Evolutionary conservation across 2,797 vertebrate genomes (phyloP).

Genomic region (Todus mexicanus): DNA sequence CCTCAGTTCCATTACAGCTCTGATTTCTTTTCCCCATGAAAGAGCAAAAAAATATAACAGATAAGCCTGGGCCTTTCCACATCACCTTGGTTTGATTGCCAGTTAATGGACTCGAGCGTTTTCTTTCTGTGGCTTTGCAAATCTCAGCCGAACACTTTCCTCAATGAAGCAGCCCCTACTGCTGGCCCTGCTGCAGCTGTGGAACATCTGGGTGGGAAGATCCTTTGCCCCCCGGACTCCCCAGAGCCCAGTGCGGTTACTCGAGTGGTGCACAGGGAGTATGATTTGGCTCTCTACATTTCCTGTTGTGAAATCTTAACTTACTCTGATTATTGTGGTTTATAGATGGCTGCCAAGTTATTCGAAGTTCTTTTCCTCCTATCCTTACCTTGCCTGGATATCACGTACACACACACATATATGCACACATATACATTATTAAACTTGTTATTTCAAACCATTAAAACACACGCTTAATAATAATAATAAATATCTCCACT

Average conservation of each 20-base stretch:
- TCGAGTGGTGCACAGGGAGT: not conserved
- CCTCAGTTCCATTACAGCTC: not conserved
- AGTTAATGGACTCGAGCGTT: not conserved
- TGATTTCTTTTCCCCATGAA: not conserved
- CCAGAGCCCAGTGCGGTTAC: not conserved
- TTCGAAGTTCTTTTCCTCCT: slow-evolving; percentile 11
- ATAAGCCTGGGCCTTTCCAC: not conserved
- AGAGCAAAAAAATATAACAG: not conserved
- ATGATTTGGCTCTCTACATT: slow-evolving; percentile 18
- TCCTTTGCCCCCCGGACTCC: slow-evolving; percentile 15
- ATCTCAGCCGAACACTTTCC: not conserved
- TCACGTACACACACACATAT: fast-evolving
- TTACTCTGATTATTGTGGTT: slow-evolving; percentile 35
- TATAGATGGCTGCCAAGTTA: slow-evolving; percentile 20
- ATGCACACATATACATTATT: not conserved
- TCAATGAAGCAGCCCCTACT: not conserved
- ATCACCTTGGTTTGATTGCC: not conserved
- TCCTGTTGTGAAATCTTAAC: slow-evolving; percentile 56
- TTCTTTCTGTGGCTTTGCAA: not conserved
- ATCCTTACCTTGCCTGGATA: not conserved
- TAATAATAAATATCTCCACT: not conserved
- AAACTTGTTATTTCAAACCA: not conserved
- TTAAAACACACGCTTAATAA: not conserved
- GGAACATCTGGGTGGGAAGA: slow-evolving; percentile 51
- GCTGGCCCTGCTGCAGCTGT: slow-evolving; percentile 7